Evolutionary conservation across 2,888 invertebrate species (phyloP).

Genomic region (Leptopilina drosophilae): DNA sequence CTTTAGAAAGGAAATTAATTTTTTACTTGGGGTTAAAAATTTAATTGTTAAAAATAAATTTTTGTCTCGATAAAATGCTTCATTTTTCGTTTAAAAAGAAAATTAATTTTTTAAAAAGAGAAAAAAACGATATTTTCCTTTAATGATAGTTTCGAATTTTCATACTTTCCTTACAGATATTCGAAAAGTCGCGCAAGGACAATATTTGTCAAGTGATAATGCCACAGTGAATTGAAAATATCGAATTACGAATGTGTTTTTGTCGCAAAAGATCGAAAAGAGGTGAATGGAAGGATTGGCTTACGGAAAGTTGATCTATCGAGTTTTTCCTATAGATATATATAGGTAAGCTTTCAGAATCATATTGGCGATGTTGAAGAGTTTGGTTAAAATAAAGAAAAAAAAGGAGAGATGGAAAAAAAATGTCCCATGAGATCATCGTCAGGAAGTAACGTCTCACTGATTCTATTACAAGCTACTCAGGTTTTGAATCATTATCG

Average conservation of each 20-base stretch:
- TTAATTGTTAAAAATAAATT: too few relatives aligned
- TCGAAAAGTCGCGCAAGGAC: conserved; percentile 28
- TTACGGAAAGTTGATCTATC: conserved; percentile 38
- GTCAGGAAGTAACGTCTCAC: conserved; percentile 24
- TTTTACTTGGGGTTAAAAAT: too few relatives aligned
- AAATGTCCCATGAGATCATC: conserved; percentile 14
- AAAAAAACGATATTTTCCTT: background rate
- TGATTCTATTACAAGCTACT: conserved; percentile 36
- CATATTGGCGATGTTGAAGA: conserved; percentile 25
- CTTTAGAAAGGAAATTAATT: too few relatives aligned
- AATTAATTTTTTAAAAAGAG: too few relatives aligned
- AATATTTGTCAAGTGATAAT: conserved; percentile 58
- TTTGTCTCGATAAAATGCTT: too few relatives aligned
- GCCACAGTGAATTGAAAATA: conserved; percentile 50
- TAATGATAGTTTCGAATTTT: background rate
- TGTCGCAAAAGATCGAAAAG: conserved; percentile 41
- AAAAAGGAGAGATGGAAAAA: background rate
- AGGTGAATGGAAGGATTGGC: conserved; percentile 42
- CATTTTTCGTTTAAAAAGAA: too few relatives aligned
- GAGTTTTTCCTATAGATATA: conserved; percentile 5
- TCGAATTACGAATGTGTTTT: conserved; percentile 54
- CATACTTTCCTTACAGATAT: background rate
- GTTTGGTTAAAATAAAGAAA: conserved; percentile 4
- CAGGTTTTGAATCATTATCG: conserved; percentile 36
- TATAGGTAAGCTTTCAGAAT: background rate